phyloP scores from a whole-genome alignment of 2,888 invertebrate species.

The Deroplatys truncata region DNA sequence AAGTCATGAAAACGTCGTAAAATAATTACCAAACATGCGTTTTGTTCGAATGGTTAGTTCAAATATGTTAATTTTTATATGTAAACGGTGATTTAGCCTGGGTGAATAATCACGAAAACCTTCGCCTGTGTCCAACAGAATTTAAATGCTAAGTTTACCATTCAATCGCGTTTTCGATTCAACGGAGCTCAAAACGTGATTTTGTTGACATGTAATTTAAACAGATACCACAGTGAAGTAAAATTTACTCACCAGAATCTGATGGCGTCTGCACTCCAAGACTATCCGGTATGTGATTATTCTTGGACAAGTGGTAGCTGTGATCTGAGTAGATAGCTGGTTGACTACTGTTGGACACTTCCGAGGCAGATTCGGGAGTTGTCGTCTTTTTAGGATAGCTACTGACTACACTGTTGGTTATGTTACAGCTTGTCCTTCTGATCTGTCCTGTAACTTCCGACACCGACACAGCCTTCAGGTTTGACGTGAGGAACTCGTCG shows the following conservation, averaged over 20 bases:
- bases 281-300: slow-evolving; percentile 52
- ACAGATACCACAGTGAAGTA: background rate
- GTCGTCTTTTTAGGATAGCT: slow-evolving; percentile 30
- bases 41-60: too few relatives aligned
- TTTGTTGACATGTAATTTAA: too few relatives aligned
- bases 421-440: slow-evolving; percentile 27
- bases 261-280: slow-evolving; percentile 83
- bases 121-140: too few relatives aligned
- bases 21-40: too few relatives aligned
- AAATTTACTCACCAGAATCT: slow-evolving; percentile 72
- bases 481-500: background rate
- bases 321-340: slow-evolving; percentile 50
- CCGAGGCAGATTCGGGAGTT: slow-evolving; percentile 37
- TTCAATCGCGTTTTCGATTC: too few relatives aligned
- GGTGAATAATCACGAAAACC: too few relatives aligned
- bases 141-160: too few relatives aligned
- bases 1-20: too few relatives aligned
- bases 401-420: background rate
- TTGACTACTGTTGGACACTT: background rate
- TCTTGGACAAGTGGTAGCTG: slow-evolving; percentile 60
- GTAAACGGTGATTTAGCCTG: too few relatives aligned
- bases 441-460: slow-evolving; percentile 41
- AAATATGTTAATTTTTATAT: too few relatives aligned
- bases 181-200: too few relatives aligned
- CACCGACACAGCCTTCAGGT: slow-evolving; percentile 34